Conservation (phyloP, 1,140 invertebrate species). For the Amphibalanus amphitrite region DNA sequence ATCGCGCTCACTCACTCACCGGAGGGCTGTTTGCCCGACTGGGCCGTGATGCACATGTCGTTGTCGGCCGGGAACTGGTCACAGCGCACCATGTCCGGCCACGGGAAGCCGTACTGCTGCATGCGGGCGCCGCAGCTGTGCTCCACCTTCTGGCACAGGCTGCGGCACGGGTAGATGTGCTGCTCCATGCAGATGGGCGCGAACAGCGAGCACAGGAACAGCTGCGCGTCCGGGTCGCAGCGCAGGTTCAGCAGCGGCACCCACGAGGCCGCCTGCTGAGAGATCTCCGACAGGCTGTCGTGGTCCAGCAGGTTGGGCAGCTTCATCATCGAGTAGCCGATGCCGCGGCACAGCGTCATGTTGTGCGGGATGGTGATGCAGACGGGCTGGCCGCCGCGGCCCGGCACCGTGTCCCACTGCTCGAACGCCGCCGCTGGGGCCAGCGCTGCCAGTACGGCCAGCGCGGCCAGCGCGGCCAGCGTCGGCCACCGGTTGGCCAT, state of each 20-base stretch:
- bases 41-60: constrained; percentile 44
- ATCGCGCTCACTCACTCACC: neutral
- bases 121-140: constrained; percentile 42
- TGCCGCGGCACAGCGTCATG: constrained; percentile 42
- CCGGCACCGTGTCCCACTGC: neutral
- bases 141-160: constrained; percentile 43
- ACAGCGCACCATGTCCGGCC: constrained; percentile 50
- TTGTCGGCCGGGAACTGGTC: constrained; percentile 46
- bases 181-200: constrained; percentile 47
- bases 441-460: neutral
- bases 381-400: constrained; percentile 23
- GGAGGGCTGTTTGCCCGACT: neutral
- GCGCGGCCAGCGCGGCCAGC: neutral
- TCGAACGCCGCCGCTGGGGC: neutral
- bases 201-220: constrained; percentile 54
- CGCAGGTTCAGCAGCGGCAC: constrained; percentile 40
- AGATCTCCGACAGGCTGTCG: constrained; percentile 43
- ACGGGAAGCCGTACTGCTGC: constrained; percentile 43
- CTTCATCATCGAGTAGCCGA: constrained; percentile 47
- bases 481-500: neutral
- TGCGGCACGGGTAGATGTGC: constrained; percentile 42
- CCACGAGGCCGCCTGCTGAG: constrained; percentile 43
- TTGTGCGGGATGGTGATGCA: constrained; percentile 47
- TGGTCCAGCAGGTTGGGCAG: constrained; percentile 52
- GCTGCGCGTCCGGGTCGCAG: constrained; percentile 46